Evolutionary conservation across 2,113 vertebrate species (phyloP), one percentile per base, ranked within the genome.

Genomic region (Ophthalmolycus amberensis): DNA sequence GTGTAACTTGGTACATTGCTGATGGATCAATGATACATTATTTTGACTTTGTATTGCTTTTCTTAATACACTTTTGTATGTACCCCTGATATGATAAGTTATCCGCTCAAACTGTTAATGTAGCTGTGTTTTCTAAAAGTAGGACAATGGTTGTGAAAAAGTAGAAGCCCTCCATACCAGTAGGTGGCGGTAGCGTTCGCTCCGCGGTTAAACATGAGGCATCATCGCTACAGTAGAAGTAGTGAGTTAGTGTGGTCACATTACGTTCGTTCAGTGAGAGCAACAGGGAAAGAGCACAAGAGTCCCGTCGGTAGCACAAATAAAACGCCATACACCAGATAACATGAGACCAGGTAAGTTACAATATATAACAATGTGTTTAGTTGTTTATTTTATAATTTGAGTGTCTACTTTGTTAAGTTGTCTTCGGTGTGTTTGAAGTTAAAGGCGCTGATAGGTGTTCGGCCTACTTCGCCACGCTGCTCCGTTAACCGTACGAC

Each of bases 331-430:
- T 22, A 42, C 8, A 65, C 0, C 48, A 44, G 38, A 58, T 2
- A 80, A 18, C 37, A 80, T 80, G 77, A 65, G 27, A 2, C 69
- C 77, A 80, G 77, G 77, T 80, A 48, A 48, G 46, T 18, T 18
- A 66, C 44, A 46, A 27, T 58, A 44, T 0, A 71, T 1, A 2
- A 0, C 0, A 2, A 5, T 2, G 0, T 1, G 3, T n/a, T 46
- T 1, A 29, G 14, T 20, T 12, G 7, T 25, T 27, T 6, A 10
- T 62, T 10, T 37, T 37, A 62, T 20, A 34, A 18, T 18, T 4
- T 29, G 4, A 58, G 6, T 52, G 16, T 32, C 8, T 34, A 20
- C n/a, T 34, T 16, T 3, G 5, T 20, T 9, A 1, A 29, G 1
- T 0, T 25, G 7, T 27, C 2, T 3, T 15, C 1, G 4, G 12